Base-by-base conservation (phyloP, 2,113 vertebrate genomes). In the Hoplias malabaricus region DNA sequence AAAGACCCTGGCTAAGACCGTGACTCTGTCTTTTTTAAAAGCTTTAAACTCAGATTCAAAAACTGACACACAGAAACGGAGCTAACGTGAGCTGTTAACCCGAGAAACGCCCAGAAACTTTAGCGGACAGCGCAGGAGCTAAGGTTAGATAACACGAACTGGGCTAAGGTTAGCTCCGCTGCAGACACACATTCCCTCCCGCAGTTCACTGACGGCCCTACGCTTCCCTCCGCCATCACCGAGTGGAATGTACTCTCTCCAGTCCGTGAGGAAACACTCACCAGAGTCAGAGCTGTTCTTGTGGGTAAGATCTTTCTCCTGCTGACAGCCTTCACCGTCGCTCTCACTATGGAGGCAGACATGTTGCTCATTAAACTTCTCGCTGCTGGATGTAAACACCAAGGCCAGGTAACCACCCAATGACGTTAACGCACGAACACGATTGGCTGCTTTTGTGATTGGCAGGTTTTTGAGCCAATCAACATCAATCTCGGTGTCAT, bases 271-370 rank as follows among this genome's bases (percentile, higher is more conserved):
- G 10, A 38, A 33, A 3, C 7, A 89, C 92, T 93, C 65, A 95
- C 96, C 93, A 98, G 84, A 0, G 94, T 98, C 69, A 98, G 91
- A 0, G 96, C 95, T 5, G 96, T 94, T 83, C 94, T 93, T 4
- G 94, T 95, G 0, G 96, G 71, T 19, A 97, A 87, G 63, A 98
- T 91, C 82, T 93, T 97, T 65, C 96, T 89, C 86, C 95, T 97
- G 88, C 93, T 97, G 80, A 97, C 96, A 69, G 96, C 96, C 73
- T 94, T 93, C 62, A 97, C 94, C 0, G 96, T 97, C 78, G 96
- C 96, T 56, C 95, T 84, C 40, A 96, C 94, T 85, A 98, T 71
- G n/a, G 96, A 95, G 62, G 95, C 95, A 76, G 96, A 96, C 96
- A 98, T 98, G 12, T 85, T 93, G 40, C 19, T 48, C 43, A 36